Evolutionary conservation across 2,888 invertebrate species (phyloP), one percentile per base, ranked within the genome.

Genomic region (Drosophila neonasuta): DNA sequence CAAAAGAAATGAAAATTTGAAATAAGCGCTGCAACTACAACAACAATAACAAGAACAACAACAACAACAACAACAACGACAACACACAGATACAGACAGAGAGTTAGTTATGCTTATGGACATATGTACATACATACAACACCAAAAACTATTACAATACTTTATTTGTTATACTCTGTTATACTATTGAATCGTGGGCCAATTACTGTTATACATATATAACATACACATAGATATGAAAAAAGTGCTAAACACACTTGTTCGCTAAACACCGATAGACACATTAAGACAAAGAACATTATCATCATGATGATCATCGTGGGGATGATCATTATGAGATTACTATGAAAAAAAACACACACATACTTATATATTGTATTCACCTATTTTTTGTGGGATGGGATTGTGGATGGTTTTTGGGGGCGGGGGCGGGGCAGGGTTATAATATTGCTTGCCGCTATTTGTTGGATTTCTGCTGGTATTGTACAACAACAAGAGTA

Each of bases 101-200:
- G 49, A 44, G 50, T 59, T 39, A 51, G 45, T 72, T 57, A 66
- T 74, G 78, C 74, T 71, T 79, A 78, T 68, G 52, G 59, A 64
- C 61, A 49, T 63, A 58, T 62, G 67, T 68, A 74, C 82, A 66
- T 79, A 81, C 83, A 83, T 84, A 81, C 81, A 81, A 81, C 81
- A 81, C 85, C 81, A 77, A 85, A 80, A 82, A 79, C 74, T 83
- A 84, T 82, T 84, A 77, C 79, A 80, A 24, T 6, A 24, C 6
- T 24, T 80, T 83, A 20, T 80, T 83, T 64, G 34, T 61, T 58
- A 50, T 44, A 61, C 50, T 54, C 42, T 58, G 13, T 41, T 49
- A 34, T 60, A 61, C 60, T 34, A 17, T 68, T 51, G 59, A 63
- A 59, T 60, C n/a, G 34, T 62, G 52, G 60, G 70, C 75, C 74